phyloP scores from a whole-genome alignment of 2,888 invertebrate species.

The Eugnorisma glareosa region DNA sequence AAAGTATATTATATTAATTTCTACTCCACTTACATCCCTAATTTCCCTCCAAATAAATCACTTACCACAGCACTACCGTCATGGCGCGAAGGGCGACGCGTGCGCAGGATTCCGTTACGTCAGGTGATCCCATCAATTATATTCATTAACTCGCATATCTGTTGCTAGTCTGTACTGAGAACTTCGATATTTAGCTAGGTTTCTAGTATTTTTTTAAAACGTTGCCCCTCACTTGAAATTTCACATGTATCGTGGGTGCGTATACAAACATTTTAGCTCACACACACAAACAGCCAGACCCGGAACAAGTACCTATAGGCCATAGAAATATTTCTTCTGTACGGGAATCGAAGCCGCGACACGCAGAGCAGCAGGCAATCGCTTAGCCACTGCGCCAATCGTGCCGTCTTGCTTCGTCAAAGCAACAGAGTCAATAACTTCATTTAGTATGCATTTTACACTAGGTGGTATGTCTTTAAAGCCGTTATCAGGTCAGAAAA shows the following conservation, averaged over 20 bases:
- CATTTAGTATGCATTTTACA: background rate
- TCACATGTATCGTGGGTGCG: background rate
- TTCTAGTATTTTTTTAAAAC: background rate
- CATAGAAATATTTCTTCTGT: background rate
- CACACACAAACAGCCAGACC: background rate
- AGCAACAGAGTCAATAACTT: background rate
- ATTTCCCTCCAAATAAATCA: conserved; percentile 38
- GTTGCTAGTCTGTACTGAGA: conserved; percentile 36
- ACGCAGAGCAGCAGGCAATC: too few species aligned
- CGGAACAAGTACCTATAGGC: background rate
- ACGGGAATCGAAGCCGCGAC: background rate
- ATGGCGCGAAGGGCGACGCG: conserved; percentile 69
- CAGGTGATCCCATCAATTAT: conserved; percentile 74
- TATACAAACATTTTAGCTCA: background rate
- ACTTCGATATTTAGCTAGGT: background rate
- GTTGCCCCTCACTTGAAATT: background rate
- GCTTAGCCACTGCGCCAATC: background rate
- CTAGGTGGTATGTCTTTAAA: background rate
- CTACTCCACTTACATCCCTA: background rate
- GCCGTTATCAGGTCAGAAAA: background rate
- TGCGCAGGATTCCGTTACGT: conserved; percentile 84
- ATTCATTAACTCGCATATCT: conserved; percentile 61
- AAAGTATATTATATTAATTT: background rate
- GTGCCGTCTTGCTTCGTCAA: too few species aligned
- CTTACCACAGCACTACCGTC: conserved; percentile 46